These are phyloP conservation scores for Spodoptera picta DNA, from an alignment of 2,888 invertebrate species.

Conservation along the genomic window DNA sequence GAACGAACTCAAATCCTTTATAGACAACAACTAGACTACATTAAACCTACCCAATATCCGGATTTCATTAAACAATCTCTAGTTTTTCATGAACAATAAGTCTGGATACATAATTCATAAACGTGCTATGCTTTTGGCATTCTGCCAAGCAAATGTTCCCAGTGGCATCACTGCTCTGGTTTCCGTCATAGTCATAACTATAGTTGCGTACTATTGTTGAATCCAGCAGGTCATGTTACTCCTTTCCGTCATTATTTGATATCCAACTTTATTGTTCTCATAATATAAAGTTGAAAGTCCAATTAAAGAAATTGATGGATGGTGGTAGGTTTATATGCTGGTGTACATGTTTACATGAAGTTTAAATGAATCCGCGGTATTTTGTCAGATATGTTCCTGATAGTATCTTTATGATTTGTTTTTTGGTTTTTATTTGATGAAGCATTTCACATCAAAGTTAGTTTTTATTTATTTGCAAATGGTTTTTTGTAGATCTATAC, in stretches of 20 bases:
- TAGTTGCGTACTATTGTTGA: slow-evolving; percentile 23
- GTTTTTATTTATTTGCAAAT: too few relatives aligned
- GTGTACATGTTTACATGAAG: not conserved
- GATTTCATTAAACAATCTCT: slow-evolving; percentile 25
- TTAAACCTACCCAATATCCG: slow-evolving; percentile 6
- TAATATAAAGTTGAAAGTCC: too few relatives aligned
- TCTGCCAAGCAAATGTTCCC: slow-evolving; percentile 48
- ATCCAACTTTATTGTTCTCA: too few relatives aligned
- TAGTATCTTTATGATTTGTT: too few relatives aligned
- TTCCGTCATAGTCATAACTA: slow-evolving; percentile 55
- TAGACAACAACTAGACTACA: slow-evolving; percentile 1
- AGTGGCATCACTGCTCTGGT: slow-evolving; percentile 46
- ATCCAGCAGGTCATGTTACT: too few relatives aligned
- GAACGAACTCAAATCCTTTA: too few relatives aligned
- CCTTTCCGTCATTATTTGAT: too few relatives aligned
- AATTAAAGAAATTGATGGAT: too few relatives aligned
- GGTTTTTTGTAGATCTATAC: too few relatives aligned
- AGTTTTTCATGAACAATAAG: slow-evolving; percentile 41
- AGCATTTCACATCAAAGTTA: too few relatives aligned
- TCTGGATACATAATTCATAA: slow-evolving; percentile 53
- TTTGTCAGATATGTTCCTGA: not conserved
- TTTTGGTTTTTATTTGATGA: too few relatives aligned
- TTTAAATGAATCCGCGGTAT: not conserved
- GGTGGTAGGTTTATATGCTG: too few relatives aligned
- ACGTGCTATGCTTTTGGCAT: slow-evolving; percentile 45